Evolutionary conservation across 1,140 invertebrate species (phyloP), one percentile per base, ranked within the genome.

Genomic region (Temnothorax longispinosus): DNA sequence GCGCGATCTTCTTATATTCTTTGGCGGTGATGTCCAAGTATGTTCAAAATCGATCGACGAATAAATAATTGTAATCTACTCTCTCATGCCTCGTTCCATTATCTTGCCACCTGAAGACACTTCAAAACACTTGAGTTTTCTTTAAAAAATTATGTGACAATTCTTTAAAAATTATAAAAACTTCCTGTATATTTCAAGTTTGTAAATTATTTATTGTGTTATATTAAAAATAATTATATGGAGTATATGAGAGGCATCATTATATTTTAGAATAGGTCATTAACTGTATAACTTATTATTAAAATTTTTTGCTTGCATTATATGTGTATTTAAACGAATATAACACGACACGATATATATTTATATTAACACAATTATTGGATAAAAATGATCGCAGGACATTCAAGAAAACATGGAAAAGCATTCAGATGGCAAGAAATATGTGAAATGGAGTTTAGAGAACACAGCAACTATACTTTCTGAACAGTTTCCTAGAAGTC

Each of bases 21-120:
- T 98, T 95, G 98, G 98, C 21, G 98, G 98, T 52, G 98, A 98
- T 95, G 96, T 98, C n/a, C 98, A 98, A 96, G 97, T 98, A 94
- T 64, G 60, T 89, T 56, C 69, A 76, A 15, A n/a, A 41, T 32
- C 38, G 13, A 27, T 72, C 7, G 6, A 44, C 60, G 8, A 27
- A 27, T 27, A 27, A 62, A 78, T 67, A 35, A 38, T 64, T 78
- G 13, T 32, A 44, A 60, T 27, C 27, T 27, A 27, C 27, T 27
- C 27, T 75, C 3, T 69, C 32, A 18, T 38, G 21, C 4, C n/a
- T 21, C 27, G 27, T 74, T 56, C 11, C 54, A 1, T 74, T 56
- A 15, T 56, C 27, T 74, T 18, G 10, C 50, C n/a, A 3, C 21
- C 32, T 52, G 56, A 44, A 41, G 2, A 18, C 54, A 71, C 58